Evolutionary conservation across 2,797 vertebrate species (phyloP).

Genomic region (Liparis tanakae): DNA sequence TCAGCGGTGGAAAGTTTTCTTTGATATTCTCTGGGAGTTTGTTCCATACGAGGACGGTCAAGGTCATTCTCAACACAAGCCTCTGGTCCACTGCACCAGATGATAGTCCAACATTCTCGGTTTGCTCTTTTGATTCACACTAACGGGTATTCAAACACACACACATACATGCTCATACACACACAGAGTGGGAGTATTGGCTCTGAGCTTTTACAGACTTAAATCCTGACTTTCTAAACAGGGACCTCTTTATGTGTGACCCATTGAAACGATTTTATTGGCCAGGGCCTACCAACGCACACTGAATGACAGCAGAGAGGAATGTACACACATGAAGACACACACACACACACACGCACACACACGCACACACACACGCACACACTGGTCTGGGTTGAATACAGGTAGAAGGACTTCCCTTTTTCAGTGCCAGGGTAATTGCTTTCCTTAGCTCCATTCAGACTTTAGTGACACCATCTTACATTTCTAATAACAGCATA

Average conservation of each 20-base stretch:
- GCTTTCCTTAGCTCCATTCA: conserved; percentile 27
- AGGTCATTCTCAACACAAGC: conserved; percentile 71
- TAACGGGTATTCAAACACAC: conserved; percentile 18
- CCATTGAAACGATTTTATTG: conserved; percentile 58
- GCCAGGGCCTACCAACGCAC: conserved; percentile 35
- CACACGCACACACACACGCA: too few relatives aligned
- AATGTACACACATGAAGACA: conserved; percentile 3
- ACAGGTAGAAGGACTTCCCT: conserved; percentile 34
- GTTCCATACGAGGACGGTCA: conserved; percentile 47
- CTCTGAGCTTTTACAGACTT: conserved; percentile 52
- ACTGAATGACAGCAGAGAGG: conserved; percentile 39
- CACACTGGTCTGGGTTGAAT: conserved; percentile 28
- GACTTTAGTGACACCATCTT: conserved; percentile 22
- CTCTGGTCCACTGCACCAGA: conserved; percentile 71
- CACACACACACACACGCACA: conserved; percentile 9
- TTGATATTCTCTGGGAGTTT: conserved; percentile 38
- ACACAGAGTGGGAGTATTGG: conserved; percentile 35
- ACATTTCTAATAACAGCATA: conserved; percentile 11
- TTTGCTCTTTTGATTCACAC: conserved; percentile 63
- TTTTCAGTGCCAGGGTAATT: conserved; percentile 61
- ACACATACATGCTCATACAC: conserved; percentile 4
- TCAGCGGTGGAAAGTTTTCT: conserved; percentile 34
- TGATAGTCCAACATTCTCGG: conserved; percentile 70
- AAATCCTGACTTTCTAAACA: conserved; percentile 53
- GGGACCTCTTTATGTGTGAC: conserved; percentile 55